Evolutionary conservation across 2,888 invertebrate species (phyloP), one percentile per base, ranked within the genome.

Genomic region (Phaonia tiefii): DNA sequence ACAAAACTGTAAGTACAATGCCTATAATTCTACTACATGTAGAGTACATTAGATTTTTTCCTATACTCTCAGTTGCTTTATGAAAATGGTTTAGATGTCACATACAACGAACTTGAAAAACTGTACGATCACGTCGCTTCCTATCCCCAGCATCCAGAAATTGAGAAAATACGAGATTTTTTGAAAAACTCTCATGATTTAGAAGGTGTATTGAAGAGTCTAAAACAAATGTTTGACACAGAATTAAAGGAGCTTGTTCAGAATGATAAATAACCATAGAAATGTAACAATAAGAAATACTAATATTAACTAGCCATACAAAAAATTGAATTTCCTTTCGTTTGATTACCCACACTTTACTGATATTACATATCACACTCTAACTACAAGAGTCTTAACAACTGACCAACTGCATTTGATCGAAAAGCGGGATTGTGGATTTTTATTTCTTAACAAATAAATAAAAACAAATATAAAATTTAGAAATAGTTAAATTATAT

Each of bases 171-270:
- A 46, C 25, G 58, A 44, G 11, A 81, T 17, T 78, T 71, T 58
- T 60, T 81, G 13, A 8, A 69, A 39, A 51, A 49, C 20, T 67
- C 78, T 8, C 77, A 81, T 54, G 81, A 81, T 56, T 56, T 81
- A 20, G 58, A 37, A 67, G 56, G 70, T 5, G 58, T 81, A 15
- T 74, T 80, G 25, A 10, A 25, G n/a, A 58, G 20, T n/a, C n/a
- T 80, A 20, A 63, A 73, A 10, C 69, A 58, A 49, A 76, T 58
- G 15, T 76, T 80, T 49, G 70, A 80, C 10, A 58, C 71, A 58
- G 54, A 69, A 17, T 46, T 15, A 25, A 54, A 75, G 26, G 46
- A 69, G 46, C 72, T 10, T 31, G 1, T 66, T 15, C 15, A 63
- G 22, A n/a, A 8, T 25, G 31, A 31, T n/a, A n/a, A n/a, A n/a